A percentile compares a stretch with the other conserved stretches of the same genome.
Evolutionary conservation across 2,797 vertebrate genomes (phyloP).

Genomic region (Halcyon smyrnensis): DNA sequence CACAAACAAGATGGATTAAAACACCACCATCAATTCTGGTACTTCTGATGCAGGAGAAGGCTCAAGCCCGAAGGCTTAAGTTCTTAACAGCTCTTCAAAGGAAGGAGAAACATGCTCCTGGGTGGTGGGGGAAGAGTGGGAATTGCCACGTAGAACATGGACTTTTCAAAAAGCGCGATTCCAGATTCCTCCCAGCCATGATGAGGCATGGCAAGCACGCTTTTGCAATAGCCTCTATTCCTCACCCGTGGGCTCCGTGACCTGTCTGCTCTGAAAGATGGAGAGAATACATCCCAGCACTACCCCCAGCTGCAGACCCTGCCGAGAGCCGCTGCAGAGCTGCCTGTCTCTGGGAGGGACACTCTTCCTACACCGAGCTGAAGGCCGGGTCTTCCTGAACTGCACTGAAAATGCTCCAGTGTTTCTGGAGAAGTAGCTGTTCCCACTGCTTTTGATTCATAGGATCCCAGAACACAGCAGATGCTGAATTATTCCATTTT

Average conservation of each 20-base stretch:
- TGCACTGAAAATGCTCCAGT: neutral
- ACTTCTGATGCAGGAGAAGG: neutral
- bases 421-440: neutral
- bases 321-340: neutral
- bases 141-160: accelerated
- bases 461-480: neutral
- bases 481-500: neutral
- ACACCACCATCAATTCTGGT: neutral
- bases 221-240: neutral
- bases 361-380: neutral
- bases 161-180: neutral
- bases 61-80: neutral
- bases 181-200: neutral
- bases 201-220: neutral
- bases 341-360: neutral
- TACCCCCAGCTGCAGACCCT: neutral
- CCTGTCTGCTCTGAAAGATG: neutral
- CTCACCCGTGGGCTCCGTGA: neutral
- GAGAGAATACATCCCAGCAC: accelerated
- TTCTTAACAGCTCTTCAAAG: neutral
- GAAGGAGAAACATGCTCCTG: neutral
- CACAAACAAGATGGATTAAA: neutral
- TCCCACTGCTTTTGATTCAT: neutral
- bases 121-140: neutral
- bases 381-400: neutral